Evolutionary conservation across 2,888 invertebrate genomes (phyloP), one percentile per base, ranked within the genome.

Genomic region (Plebejus argus): DNA sequence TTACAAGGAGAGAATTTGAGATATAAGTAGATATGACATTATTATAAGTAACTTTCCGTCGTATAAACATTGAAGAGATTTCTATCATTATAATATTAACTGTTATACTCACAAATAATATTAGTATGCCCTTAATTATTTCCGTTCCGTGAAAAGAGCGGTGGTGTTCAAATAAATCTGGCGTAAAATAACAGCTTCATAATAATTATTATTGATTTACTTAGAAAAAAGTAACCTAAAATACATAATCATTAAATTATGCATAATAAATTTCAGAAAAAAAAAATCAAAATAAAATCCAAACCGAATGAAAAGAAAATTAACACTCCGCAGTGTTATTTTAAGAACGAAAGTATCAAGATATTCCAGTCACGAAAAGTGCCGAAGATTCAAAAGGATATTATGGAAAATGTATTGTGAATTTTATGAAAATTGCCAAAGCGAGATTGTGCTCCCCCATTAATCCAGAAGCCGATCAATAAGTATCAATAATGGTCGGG

Each of bases 391-490:
- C 45, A 58, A 23, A 20, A 72, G 23, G 15, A 72, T 45, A 72
- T 71, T 71, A 20, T 23, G 20, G 72, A 72, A 72, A 72, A 72
- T 72, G 66, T 66, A 66, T 72, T 39, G 72, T 45, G 20, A 72
- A 72, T 72, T 72, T 45, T 20, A 71, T 35, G 39, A 71, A 71
- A 35, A 71, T 71, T 71, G 39, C 39, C 35, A 35, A 72, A 12
- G 45, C 66, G 66, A 33, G 66, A 66, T 66, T 66, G 28, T 28
- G 28, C 28, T 15, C 28, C 6, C 28, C 61, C 28, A 33, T 66
- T 66, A 66, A 66, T 66, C 66, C 66, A 66, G 28, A 28, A 33
- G 28, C 66, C 18, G 28, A 66, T 61, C 23, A 23, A 28, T 5
- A 66, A 66, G 66, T 66, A 66, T 66, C 66, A 66, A 28, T 66